Conservation (phyloP, 2,888 invertebrate genomes). For the Sthenelais limicola region DNA sequence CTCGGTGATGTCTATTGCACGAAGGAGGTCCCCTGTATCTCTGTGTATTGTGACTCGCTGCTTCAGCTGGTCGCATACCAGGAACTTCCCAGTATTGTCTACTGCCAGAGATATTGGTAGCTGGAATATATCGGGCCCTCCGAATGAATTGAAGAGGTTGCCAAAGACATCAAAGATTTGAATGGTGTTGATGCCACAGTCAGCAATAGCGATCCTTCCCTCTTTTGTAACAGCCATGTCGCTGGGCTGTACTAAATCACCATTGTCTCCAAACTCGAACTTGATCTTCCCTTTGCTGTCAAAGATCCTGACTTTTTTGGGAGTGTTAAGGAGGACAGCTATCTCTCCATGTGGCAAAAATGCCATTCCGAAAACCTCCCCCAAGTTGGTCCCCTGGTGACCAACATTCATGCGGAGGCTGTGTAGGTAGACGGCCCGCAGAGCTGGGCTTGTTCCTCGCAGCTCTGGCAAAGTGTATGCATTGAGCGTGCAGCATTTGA, state of each 20-base stretch:
- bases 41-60: slow-evolving; percentile 48
- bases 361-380: slow-evolving; percentile 43
- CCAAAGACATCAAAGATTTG: slow-evolving; percentile 48
- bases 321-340: slow-evolving; percentile 37
- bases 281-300: slow-evolving; percentile 40
- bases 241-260: slow-evolving; percentile 47
- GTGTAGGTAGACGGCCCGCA: slow-evolving; percentile 47
- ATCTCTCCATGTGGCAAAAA: slow-evolving; percentile 47
- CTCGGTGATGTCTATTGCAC: slow-evolving; percentile 39
- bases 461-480: slow-evolving; percentile 27
- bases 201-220: slow-evolving; percentile 49
- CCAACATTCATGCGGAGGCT: slow-evolving; percentile 28
- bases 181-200: slow-evolving; percentile 42
- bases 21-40: slow-evolving; percentile 44
- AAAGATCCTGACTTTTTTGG: slow-evolving; percentile 48
- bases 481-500: slow-evolving; percentile 40
- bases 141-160: slow-evolving; percentile 36
- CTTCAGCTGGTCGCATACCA: slow-evolving; percentile 51
- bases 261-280: slow-evolving; percentile 49
- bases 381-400: slow-evolving; percentile 23
- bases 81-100: slow-evolving; percentile 44
- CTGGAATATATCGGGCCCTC: slow-evolving; percentile 42
- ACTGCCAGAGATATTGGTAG: slow-evolving; percentile 47
- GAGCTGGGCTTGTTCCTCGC: slow-evolving; percentile 41
- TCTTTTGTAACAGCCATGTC: slow-evolving; percentile 47